Percentiles rank a stretch among this genome's conserved stretches.
Evolutionary conservation across 2,888 invertebrate genomes (phyloP).

Genomic region (Drosophila pseudotalamancana): DNA sequence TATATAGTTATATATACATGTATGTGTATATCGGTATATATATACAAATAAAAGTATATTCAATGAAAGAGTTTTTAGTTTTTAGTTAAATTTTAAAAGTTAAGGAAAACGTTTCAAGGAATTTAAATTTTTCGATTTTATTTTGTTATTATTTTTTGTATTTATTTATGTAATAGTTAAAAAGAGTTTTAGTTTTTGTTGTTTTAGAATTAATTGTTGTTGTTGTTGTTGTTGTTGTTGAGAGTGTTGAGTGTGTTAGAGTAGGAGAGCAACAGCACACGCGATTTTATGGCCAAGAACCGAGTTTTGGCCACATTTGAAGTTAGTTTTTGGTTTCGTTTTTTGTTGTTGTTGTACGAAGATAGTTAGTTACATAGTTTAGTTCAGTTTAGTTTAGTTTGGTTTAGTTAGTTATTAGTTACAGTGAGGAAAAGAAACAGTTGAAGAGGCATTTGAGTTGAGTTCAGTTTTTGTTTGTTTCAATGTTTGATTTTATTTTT

Average conservation of each 20-base stretch:
- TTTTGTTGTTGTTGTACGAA: constrained; percentile 31
- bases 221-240: constrained; percentile 14
- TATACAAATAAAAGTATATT: neutral
- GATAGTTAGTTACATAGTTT: constrained; percentile 45
- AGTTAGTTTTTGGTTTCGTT: constrained; percentile 18
- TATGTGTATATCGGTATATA: no score
- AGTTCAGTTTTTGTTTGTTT: constrained; percentile 42
- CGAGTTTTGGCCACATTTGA: constrained; percentile 15
- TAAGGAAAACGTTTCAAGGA: constrained; percentile 18
- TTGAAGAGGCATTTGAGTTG: constrained; percentile 73
- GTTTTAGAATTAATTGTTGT: constrained; percentile 3
- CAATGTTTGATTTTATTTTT: constrained; percentile 30
- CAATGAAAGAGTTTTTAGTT: constrained; percentile 22
- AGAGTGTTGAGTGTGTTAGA: constrained; percentile 27
- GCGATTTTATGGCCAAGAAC: constrained; percentile 19
- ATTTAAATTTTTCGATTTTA: constrained; percentile 12
- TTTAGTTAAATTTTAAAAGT: constrained; percentile 26
- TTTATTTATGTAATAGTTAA: constrained; percentile 8
- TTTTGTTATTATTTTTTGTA: constrained; percentile 13
- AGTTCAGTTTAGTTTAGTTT: constrained; percentile 21
- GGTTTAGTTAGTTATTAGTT: constrained; percentile 34
- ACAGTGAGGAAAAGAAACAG: constrained; percentile 58
- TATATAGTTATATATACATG: neutral
- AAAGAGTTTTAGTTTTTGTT: constrained; percentile 8
- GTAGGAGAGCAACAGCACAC: constrained; percentile 40